A percentile compares a stretch with the other conserved stretches of the same genome.
Evolutionary conservation across 2,113 vertebrate species (phyloP).

Genomic region (Scomber colias): DNA sequence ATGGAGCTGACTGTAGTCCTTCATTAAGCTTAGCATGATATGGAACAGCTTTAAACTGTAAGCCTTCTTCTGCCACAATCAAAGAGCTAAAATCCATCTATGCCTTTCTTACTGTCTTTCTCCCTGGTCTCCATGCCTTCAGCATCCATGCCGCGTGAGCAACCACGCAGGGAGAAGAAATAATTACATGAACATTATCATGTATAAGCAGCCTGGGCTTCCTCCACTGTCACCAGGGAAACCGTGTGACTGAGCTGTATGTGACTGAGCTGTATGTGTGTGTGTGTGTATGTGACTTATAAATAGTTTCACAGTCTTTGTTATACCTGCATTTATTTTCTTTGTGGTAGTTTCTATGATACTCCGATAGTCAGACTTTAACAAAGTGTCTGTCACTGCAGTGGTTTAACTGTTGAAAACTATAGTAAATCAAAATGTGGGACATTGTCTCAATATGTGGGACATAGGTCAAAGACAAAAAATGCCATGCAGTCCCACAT

Average conservation of each 20-base stretch:
- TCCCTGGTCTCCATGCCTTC: slow-evolving; percentile 20
- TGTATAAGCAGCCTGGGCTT: slow-evolving; percentile 67
- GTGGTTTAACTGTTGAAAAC: too few species aligned
- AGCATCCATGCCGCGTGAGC: slow-evolving; percentile 43
- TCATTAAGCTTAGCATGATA: slow-evolving; percentile 25
- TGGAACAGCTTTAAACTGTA: slow-evolving; percentile 24
- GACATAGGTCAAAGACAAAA: too few species aligned
- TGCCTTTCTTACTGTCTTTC: neutral
- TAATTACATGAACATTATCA: slow-evolving; percentile 78
- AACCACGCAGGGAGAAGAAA: slow-evolving; percentile 66
- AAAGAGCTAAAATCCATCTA: slow-evolving; percentile 19
- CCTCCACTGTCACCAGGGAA: slow-evolving; percentile 40
- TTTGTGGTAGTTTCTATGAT: too few species aligned
- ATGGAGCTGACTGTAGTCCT: slow-evolving; percentile 1
- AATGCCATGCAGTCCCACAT: too few species aligned
- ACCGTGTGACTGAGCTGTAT: slow-evolving; percentile 35
- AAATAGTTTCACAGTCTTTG: too few species aligned
- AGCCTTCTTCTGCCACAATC: slow-evolving; percentile 9
- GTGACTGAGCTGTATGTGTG: neutral
- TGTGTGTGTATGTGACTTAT: neutral
- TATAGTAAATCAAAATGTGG: too few species aligned
- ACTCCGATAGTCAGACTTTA: too few species aligned
- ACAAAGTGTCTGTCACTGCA: too few species aligned
- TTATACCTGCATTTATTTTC: too few species aligned
- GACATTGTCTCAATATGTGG: too few species aligned